Evolutionary conservation across 2,888 invertebrate species (phyloP).

Genomic region (Heliconius ismenius): DNA sequence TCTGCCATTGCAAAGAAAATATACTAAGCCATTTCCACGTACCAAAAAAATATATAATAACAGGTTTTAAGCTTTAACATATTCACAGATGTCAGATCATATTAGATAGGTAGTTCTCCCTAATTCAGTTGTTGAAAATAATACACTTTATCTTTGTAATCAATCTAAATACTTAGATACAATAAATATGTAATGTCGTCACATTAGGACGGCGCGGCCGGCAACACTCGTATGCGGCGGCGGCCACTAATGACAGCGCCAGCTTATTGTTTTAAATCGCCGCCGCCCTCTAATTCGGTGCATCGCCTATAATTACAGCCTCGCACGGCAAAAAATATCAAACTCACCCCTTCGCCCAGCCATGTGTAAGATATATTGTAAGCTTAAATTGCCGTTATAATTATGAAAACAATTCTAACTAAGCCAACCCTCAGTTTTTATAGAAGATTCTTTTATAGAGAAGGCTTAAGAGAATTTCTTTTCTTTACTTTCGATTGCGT

Average conservation of each 20-base stretch:
- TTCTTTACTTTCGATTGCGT: constrained; percentile 57
- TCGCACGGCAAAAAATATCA: constrained; percentile 60
- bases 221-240: constrained; percentile 58
- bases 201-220: constrained; percentile 68
- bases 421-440: constrained; percentile 22
- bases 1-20: background rate
- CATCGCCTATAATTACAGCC: constrained; percentile 73
- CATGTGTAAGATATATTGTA: constrained; percentile 60
- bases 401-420: constrained; percentile 32
- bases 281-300: constrained; percentile 76
- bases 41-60: background rate
- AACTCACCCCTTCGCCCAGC: constrained; percentile 71
- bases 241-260: constrained; percentile 69
- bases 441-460: constrained; percentile 7
- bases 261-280: constrained; percentile 79
- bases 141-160: constrained; percentile 46
- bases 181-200: constrained; percentile 73
- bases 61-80: background rate
- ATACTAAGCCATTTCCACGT: background rate
- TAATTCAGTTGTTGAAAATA: constrained; percentile 26
- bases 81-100: constrained; percentile 15
- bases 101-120: constrained; percentile 12
- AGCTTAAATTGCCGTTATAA: constrained; percentile 44
- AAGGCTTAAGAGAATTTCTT: constrained; percentile 34
- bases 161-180: constrained; percentile 50